Evolutionary conservation across 1,140 invertebrate species (phyloP).

Genomic region (Oncopodura yosiiana): DNA sequence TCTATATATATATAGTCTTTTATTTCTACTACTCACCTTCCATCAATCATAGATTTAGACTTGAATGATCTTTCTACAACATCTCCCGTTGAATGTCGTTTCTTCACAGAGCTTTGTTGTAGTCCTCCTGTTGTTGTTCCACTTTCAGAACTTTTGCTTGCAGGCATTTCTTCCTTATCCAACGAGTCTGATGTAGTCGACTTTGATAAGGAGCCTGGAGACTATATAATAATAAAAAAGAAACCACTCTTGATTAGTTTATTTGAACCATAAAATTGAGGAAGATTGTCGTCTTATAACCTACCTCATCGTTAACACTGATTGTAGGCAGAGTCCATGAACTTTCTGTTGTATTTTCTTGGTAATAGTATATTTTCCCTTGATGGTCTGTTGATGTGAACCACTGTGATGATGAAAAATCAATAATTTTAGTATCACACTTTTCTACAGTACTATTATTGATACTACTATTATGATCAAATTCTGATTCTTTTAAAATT

Average conservation of each 20-base stretch:
- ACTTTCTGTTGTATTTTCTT: slow-evolving; percentile 51
- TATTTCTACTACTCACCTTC: too few relatives aligned
- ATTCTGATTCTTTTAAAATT: slow-evolving; percentile 17
- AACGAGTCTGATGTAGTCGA: slow-evolving; percentile 10
- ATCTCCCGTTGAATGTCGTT: slow-evolving; percentile 26
- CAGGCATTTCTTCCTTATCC: not conserved
- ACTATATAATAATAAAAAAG: slow-evolving; percentile 2
- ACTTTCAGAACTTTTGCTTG: not conserved
- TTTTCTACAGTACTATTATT: not conserved
- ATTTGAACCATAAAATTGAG: too few relatives aligned
- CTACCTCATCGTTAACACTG: slow-evolving; percentile 1
- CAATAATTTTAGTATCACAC: slow-evolving; percentile 21
- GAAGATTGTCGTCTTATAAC: slow-evolving; percentile 1
- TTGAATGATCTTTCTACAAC: slow-evolving; percentile 9
- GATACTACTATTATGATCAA: slow-evolving; percentile 6
- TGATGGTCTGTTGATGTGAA: slow-evolving; percentile 49
- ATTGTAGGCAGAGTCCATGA: slow-evolving; percentile 48
- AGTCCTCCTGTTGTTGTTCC: not conserved
- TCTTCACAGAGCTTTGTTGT: slow-evolving; percentile 9
- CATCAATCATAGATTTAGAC: slow-evolving; percentile 10
- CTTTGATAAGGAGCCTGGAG: slow-evolving; percentile 2
- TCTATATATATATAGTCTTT: too few relatives aligned
- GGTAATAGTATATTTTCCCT: slow-evolving; percentile 53
- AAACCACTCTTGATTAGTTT: too few relatives aligned
- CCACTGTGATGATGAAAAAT: slow-evolving; percentile 46